Evolutionary conservation across 2,888 invertebrate species (phyloP).

Genomic region (Chromoteleia sp.): DNA sequence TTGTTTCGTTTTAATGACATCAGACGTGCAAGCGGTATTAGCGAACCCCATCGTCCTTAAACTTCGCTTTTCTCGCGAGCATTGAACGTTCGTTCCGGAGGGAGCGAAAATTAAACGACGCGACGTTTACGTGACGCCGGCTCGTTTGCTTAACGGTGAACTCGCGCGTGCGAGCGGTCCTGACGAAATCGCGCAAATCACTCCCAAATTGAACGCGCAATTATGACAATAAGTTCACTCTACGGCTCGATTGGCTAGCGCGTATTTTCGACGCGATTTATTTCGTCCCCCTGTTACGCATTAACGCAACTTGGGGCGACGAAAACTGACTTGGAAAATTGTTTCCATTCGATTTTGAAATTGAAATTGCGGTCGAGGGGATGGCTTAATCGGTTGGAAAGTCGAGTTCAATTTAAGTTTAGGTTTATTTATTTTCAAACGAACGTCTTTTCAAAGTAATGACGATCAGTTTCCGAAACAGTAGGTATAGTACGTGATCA

Average conservation of each 20-base stretch:
- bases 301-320: not conserved
- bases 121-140: constrained; percentile 49
- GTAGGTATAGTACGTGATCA: no score
- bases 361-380: constrained; percentile 2
- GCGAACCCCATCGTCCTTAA: constrained; percentile 57
- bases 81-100: constrained; percentile 30
- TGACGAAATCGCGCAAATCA: constrained; percentile 36
- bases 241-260: not conserved
- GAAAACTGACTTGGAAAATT: constrained; percentile 14
- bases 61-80: constrained; percentile 54
- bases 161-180: not conserved
- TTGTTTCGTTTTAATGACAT: constrained; percentile 70
- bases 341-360: constrained; percentile 21
- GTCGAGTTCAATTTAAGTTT: no score
- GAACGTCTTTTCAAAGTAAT: no score
- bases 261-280: no score
- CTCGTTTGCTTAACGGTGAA: constrained; percentile 21
- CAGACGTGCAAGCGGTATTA: constrained; percentile 62
- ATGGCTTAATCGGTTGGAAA: not conserved
- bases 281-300: not conserved
- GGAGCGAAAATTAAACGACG: constrained; percentile 50
- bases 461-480: no score
- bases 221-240: constrained; percentile 14
- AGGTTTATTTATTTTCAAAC: no score
- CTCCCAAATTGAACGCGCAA: constrained; percentile 14